phyloP scores from a whole-genome alignment of 92 coral and sea anemone species.

The Phenganax stokvisi region DNA sequence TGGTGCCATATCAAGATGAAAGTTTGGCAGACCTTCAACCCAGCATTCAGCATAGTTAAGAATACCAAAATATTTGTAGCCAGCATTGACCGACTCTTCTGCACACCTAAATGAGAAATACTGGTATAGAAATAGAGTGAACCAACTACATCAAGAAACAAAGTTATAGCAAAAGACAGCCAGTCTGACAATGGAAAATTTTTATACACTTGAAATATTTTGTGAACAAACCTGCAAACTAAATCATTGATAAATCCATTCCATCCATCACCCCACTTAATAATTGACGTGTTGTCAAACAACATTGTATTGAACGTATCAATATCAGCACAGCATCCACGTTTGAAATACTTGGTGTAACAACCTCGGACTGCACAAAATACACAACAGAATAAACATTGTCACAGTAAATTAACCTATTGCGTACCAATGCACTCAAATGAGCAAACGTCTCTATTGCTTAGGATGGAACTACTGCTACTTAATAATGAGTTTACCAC shows the following conservation, averaged over 20 bases:
- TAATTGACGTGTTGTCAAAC: constrained; percentile 11
- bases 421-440: too few species aligned
- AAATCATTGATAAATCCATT: constrained; percentile 34
- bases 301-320: constrained; percentile 22
- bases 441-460: too few species aligned
- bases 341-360: constrained; percentile 23
- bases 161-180: background rate
- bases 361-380: constrained; percentile 11
- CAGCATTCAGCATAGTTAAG: constrained; percentile 37
- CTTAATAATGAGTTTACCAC: too few species aligned
- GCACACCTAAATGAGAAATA: constrained; percentile 16
- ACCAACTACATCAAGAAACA: too few species aligned
- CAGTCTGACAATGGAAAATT: background rate
- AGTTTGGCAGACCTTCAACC: constrained; percentile 30
- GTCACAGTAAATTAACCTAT: background rate
- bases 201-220: background rate
- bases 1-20: constrained; percentile 12
- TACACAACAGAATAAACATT: background rate
- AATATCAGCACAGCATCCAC: constrained; percentile 22
- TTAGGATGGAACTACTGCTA: too few species aligned
- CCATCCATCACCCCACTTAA: constrained; percentile 32
- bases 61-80: constrained; percentile 32
- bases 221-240: constrained; percentile 26
- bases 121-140: background rate
- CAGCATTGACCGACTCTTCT: constrained; percentile 13